Percentiles rank a stretch among this genome's conserved stretches.
Evolutionary conservation across 2,797 vertebrate genomes (phyloP).

Genomic region (Sebastes taczanowskii): DNA sequence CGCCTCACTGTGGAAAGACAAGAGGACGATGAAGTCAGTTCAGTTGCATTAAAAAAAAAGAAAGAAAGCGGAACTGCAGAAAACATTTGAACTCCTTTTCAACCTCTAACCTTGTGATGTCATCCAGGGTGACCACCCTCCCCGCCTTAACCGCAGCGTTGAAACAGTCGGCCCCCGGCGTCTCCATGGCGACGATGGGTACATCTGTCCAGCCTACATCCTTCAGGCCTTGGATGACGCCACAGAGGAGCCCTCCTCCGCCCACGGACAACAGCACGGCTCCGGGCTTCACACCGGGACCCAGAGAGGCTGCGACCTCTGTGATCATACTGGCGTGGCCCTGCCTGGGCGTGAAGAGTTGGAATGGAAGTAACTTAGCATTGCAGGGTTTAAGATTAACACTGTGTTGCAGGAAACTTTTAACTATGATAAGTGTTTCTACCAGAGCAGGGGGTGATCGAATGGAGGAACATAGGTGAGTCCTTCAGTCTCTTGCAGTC

Average conservation of each 20-base stretch:
- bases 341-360: constrained; percentile 67
- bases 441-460: constrained; percentile 85
- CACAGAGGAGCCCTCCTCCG: constrained; percentile 86
- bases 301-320: constrained; percentile 75
- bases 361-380: background rate
- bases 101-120: constrained; percentile 83
- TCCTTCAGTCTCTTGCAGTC: constrained; percentile 72
- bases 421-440: background rate
- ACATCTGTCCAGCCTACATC: constrained; percentile 81
- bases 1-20: constrained; percentile 71
- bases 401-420: background rate
- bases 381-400: background rate
- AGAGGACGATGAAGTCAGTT: background rate
- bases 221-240: constrained; percentile 81
- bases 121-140: constrained; percentile 79
- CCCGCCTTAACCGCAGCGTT: constrained; percentile 80
- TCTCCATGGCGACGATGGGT: constrained; percentile 84
- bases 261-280: constrained; percentile 84
- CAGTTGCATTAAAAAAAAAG: fast-evolving
- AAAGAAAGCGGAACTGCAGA: fast-evolving
- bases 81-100: background rate
- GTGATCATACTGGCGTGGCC: constrained; percentile 80
- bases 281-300: constrained; percentile 72
- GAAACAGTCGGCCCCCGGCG: constrained; percentile 81
- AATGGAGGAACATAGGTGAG: constrained; percentile 81